Evolutionary conservation across 2,113 vertebrate genomes (phyloP).

Genomic region (Gopherus flavomarginatus): DNA sequence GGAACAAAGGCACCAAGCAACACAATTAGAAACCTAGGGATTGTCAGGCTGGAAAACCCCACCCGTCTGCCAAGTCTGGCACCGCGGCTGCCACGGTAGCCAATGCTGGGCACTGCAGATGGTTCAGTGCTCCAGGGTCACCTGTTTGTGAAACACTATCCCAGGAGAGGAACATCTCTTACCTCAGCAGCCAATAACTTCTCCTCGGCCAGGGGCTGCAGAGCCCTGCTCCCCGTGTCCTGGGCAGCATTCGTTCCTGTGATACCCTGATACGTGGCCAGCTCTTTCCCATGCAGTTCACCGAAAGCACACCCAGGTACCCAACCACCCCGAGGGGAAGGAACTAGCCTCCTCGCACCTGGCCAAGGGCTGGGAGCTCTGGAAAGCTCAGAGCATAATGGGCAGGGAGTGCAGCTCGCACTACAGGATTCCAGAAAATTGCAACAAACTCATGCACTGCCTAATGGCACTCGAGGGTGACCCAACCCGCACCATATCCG

Average conservation of each 20-base stretch:
- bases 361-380: background rate
- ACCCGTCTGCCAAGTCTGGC: too few relatives aligned
- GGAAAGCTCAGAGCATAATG: background rate
- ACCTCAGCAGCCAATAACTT: background rate
- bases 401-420: background rate
- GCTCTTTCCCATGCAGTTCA: background rate
- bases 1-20: background rate
- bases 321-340: background rate
- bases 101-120: background rate
- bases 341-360: too few relatives aligned
- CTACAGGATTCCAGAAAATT: background rate
- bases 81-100: too few relatives aligned
- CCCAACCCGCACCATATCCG: background rate
- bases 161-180: too few relatives aligned
- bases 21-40: background rate
- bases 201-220: too few relatives aligned
- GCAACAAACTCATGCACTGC: background rate
- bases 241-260: too few relatives aligned
- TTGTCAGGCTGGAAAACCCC: background rate
- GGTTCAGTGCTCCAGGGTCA: background rate
- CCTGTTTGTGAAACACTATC: background rate
- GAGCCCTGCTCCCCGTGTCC: too few relatives aligned
- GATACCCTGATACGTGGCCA: background rate
- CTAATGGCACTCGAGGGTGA: background rate
- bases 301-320: too few relatives aligned